phyloP scores from a whole-genome alignment of 92 coral and sea anemone genomes.

The Heliopora coerulea region DNA sequence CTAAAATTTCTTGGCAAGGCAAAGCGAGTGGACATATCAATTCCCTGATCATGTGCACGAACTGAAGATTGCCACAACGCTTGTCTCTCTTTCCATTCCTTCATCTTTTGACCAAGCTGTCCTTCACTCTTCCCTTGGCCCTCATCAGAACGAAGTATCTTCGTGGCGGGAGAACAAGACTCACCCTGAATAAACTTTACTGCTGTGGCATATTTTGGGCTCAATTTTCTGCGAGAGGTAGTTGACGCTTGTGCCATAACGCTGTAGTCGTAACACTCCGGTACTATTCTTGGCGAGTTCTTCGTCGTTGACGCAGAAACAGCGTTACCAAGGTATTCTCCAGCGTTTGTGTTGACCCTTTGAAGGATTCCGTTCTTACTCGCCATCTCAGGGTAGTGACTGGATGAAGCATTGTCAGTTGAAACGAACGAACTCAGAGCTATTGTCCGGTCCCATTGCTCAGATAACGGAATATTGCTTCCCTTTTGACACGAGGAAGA shows the following conservation, averaged over 20 bases:
- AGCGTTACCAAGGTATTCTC: no score
- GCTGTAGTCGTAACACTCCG: no score
- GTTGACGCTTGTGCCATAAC: no score
- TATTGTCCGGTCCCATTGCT: background rate
- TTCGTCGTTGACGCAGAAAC: no score
- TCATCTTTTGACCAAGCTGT: background rate
- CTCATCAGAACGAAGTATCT: background rate
- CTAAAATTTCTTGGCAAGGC: background rate
- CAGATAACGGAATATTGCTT: background rate
- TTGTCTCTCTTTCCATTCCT: slow-evolving; percentile 28
- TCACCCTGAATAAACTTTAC: background rate
- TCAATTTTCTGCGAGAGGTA: no score
- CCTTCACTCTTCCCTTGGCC: background rate
- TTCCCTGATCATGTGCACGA: background rate
- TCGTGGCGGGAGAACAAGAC: background rate
- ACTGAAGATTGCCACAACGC: slow-evolving; percentile 8
- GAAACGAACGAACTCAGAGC: background rate
- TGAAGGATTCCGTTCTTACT: background rate
- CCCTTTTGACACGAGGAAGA: background rate
- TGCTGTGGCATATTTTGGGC: no score
- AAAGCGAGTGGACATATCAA: background rate
- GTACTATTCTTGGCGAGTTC: no score
- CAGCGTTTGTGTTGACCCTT: background rate
- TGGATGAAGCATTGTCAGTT: background rate
- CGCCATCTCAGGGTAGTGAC: background rate